phyloP scores from a whole-genome alignment of 2,797 vertebrate species.

The Capromys pilorides region DNA sequence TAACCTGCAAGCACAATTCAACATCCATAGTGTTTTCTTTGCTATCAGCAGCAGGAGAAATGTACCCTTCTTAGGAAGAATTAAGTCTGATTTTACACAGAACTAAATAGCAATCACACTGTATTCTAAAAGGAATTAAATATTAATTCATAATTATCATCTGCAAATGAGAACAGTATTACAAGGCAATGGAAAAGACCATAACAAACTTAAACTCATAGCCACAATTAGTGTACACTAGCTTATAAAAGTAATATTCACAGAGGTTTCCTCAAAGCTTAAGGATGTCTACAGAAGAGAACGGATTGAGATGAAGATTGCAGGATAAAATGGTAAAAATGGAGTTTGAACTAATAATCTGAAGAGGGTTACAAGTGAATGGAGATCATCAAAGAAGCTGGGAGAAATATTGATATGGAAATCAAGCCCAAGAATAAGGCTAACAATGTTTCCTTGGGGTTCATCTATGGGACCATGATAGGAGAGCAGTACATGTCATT shows the following conservation, averaged over 20 bases:
- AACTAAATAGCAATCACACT: not conserved
- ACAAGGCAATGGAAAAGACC: not conserved
- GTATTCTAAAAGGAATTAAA: no score
- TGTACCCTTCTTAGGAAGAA: not conserved
- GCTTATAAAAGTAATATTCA: not conserved
- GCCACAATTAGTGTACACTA: not conserved
- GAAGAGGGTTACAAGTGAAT: not conserved
- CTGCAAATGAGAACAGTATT: not conserved
- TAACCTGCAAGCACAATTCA: not conserved
- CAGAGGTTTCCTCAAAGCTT: not conserved
- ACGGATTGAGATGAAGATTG: not conserved
- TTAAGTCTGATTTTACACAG: not conserved
- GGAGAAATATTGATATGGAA: not conserved
- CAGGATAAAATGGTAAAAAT: not conserved
- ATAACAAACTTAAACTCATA: not conserved
- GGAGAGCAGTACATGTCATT: not conserved
- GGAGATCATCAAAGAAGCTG: not conserved
- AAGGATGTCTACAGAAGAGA: constrained; percentile 12
- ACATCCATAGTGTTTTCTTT: not conserved
- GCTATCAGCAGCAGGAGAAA: not conserved
- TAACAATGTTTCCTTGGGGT: not conserved
- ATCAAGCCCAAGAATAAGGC: not conserved
- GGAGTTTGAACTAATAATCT: not conserved
- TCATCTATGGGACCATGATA: not conserved
- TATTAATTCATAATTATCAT: not conserved